Evolutionary conservation across 30 jellyfish, hydroid and myxozoan genomes (phyloP), one percentile per base, ranked within the genome.

Genomic region (Nemopilema nomurai): DNA sequence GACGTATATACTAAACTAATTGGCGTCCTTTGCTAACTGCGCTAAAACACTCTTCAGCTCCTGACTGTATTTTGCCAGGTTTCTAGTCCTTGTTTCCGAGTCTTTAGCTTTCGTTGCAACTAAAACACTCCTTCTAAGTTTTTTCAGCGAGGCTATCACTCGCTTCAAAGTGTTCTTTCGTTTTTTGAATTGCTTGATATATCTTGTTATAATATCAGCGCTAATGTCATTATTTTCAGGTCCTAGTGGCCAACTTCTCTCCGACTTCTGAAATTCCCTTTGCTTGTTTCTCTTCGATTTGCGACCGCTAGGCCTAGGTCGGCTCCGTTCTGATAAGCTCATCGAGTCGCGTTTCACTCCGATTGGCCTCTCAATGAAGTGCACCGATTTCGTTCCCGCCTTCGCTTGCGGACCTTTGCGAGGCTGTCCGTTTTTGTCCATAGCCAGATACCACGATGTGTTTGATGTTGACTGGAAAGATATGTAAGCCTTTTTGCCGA

Each of bases 361-460:
- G 31, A 84, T 84, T 50, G 93, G 93, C 29, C 93, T 75, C 52
- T 84, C 88, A 49, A 84, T 84, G 65, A 84, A 84, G 23, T 71
- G 87, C 49, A 66, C 62, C 22, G 77, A 72, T 65, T 62, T 84
- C 9, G 30, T 65, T 21, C 64, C 77, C 19, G 22, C 52, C 65
- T 70, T 41, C 41, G 87, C 51, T 20, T 67, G 29, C 16, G 69
- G 70, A 41, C 93, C 93, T 17, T 70, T 67, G 21, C 77, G 78
- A 6, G 86, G 83, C 51, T 74, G 77, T 1, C 93, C 93, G 0
- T 25, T 33, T 67, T 49, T 84, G 33, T 84, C 93, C 51, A 74
- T 69, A n/a, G 93, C 93, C n/a, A 84, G 76, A 51, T 30, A 84
- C 93, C 93, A 84, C 25, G 93, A 84, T 6, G 64, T 81, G 83